Conservation (phyloP, 2,888 invertebrate species). For the Deroplatys truncata region DNA sequence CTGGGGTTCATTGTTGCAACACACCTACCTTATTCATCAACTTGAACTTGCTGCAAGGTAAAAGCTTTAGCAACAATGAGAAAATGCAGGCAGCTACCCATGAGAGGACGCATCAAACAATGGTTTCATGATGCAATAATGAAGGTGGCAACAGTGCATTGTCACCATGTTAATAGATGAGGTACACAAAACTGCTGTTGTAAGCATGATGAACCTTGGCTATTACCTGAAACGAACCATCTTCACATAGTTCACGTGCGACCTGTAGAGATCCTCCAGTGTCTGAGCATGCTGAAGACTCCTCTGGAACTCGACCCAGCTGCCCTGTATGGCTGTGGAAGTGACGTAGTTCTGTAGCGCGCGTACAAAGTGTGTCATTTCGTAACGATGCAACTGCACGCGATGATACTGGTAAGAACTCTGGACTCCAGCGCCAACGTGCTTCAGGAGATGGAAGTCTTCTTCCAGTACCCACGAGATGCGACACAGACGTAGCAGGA, state of each 20-base stretch:
- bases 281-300: conserved; percentile 61
- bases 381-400: conserved; percentile 66
- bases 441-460: conserved; percentile 20
- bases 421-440: not conserved
- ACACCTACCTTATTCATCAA: too few species aligned
- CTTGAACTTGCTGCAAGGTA: too few species aligned
- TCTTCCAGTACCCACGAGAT: conserved; percentile 70
- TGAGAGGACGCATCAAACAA: too few species aligned
- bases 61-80: too few species aligned
- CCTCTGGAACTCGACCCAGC: conserved; percentile 70
- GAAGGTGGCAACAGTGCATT: too few species aligned
- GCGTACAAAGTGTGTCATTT: conserved; percentile 71
- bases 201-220: not conserved
- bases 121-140: too few species aligned
- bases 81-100: too few species aligned
- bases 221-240: conserved; percentile 61
- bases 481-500: conserved; percentile 68
- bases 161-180: too few species aligned
- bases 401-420: conserved; percentile 60
- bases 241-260: conserved; percentile 71
- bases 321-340: conserved; percentile 67
- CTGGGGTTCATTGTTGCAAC: too few species aligned
- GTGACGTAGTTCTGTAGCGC: conserved; percentile 73
- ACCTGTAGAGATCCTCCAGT: conserved; percentile 67
- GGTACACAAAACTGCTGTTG: too few species aligned